A percentile compares a stretch with the other conserved stretches of the same genome.
These are phyloP conservation scores for Coremacera marginata DNA, from an alignment of 2,888 invertebrate species.

Conservation along the genomic window DNA sequence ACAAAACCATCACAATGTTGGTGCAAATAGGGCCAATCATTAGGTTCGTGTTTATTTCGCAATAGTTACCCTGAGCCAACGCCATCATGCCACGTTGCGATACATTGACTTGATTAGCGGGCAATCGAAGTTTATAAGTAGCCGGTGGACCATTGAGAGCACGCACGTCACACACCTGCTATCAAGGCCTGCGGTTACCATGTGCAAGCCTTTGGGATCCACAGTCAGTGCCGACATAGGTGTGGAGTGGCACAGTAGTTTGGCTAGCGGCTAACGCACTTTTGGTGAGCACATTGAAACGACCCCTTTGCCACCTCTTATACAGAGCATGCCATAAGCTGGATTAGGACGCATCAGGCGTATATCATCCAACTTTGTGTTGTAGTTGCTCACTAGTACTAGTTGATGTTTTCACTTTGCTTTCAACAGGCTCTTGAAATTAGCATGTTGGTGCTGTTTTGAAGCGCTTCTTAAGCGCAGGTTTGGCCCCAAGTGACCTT, in stretches of 20 bases:
- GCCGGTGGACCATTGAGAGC: conserved; percentile 84
- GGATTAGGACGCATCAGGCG: conserved; percentile 94
- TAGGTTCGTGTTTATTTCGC: conserved; percentile 74
- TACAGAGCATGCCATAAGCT: conserved; percentile 88
- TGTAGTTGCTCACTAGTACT: no score
- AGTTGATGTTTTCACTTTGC: no score
- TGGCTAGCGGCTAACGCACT: conserved; percentile 83
- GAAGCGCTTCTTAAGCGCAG: no score
- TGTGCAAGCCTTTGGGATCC: no score
- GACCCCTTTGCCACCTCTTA: conserved; percentile 92
- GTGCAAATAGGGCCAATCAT: conserved; percentile 80
- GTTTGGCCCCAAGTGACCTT: no score
- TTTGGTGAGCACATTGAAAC: conserved; percentile 97
- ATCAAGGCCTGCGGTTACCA: conserved; percentile 91
- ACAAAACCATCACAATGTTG: conserved; percentile 80
- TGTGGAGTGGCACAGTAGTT: conserved; percentile 90
- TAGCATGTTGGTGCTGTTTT: no score
- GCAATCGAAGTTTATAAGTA: conserved; percentile 76
- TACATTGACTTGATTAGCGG: conserved; percentile 83
- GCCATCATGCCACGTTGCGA: conserved; percentile 90
- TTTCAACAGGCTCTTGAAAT: no score
- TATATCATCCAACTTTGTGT: conserved; percentile 82
- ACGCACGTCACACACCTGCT: conserved; percentile 93
- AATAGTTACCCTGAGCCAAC: conserved; percentile 80
- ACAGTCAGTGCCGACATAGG: conserved; percentile 85